Evolutionary conservation across 2,888 invertebrate species (phyloP).

Genomic region (Galerucella calmariensis): DNA sequence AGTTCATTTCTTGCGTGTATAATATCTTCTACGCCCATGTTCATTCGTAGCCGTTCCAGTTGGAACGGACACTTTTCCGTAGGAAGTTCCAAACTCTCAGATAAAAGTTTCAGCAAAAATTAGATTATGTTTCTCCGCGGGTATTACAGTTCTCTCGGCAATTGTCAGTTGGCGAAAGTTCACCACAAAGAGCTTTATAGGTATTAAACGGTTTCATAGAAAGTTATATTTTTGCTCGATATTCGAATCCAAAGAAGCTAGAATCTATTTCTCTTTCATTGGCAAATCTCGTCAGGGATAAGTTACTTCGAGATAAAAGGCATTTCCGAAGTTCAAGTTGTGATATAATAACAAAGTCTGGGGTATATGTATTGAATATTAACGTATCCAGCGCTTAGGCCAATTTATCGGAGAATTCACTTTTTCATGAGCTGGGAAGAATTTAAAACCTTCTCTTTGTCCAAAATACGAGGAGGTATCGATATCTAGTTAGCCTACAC

Average conservation of each 20-base stretch:
- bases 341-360: background rate
- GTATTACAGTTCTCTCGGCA: constrained; percentile 39
- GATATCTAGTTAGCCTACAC: too few species aligned
- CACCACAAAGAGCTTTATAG: constrained; percentile 39
- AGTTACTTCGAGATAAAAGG: background rate
- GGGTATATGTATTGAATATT: background rate
- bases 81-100: constrained; percentile 32
- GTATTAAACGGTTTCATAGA: constrained; percentile 42
- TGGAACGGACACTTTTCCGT: constrained; percentile 36
- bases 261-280: constrained; percentile 12
- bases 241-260: constrained; percentile 7
- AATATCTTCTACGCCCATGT: constrained; percentile 19
- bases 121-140: constrained; percentile 43
- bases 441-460: too few species aligned
- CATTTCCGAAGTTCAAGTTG: background rate
- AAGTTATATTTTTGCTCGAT: constrained; percentile 44
- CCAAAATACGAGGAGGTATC: too few species aligned
- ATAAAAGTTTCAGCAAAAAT: constrained; percentile 42
- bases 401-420: too few species aligned
- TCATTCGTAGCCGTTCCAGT: constrained; percentile 17
- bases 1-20: background rate
- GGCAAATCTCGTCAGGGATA: constrained; percentile 5
- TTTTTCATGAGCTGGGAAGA: too few species aligned
- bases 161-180: constrained; percentile 40
- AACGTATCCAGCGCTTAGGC: too few species aligned